Evolutionary conservation across 53 echinoderm and acorn worm genomes (phyloP).

Genomic region (Paracentrotus lividus): DNA sequence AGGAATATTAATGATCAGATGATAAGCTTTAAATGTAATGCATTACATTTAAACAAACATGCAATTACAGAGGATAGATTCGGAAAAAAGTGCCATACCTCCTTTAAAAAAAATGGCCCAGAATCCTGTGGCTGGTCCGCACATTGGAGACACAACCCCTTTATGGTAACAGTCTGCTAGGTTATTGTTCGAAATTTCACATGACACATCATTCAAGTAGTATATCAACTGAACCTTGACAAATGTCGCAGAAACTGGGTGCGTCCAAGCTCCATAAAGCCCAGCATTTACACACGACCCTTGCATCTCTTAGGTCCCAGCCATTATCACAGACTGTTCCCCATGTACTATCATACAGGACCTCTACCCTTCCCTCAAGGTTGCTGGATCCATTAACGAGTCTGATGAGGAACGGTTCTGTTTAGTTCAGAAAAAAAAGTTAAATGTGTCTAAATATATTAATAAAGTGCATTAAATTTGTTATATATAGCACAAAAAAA

Average conservation of each 20-base stretch:
- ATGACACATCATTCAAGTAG: background rate
- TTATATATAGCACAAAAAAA: no score
- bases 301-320: slow-evolving; percentile 20
- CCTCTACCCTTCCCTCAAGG: background rate
- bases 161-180: slow-evolving; percentile 17
- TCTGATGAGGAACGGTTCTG: background rate
- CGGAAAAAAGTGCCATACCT: background rate
- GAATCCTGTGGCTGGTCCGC: background rate
- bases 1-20: no score
- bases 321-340: slow-evolving; percentile 17
- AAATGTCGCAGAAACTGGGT: background rate
- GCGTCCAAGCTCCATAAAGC: slow-evolving; percentile 11
- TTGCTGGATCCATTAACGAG: background rate
- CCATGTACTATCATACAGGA: background rate
- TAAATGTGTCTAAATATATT: no score
- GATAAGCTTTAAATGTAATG: no score
- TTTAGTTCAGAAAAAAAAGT: background rate
- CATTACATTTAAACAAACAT: background rate
- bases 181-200: background rate
- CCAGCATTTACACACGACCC: slow-evolving; percentile 29
- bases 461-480: no score
- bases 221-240: background rate
- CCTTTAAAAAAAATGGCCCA: slow-evolving; percentile 6
- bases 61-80: background rate
- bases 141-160: background rate